Evolutionary conservation across 1,140 invertebrate species (phyloP).

Genomic region (Achatina immaculata): DNA sequence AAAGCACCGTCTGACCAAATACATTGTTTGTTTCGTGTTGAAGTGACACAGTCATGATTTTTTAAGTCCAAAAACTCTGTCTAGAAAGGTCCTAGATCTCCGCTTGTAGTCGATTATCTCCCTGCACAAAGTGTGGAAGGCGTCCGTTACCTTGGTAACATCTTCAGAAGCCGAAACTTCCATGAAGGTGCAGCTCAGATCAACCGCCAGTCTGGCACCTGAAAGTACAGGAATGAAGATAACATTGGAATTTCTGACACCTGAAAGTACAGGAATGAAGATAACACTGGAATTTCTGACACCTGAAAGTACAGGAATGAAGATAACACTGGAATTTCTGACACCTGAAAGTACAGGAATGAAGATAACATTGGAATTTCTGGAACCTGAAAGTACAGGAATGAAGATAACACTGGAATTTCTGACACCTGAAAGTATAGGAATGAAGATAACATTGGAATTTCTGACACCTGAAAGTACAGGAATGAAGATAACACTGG

Average conservation of each 20-base stretch:
- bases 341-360: too few species aligned
- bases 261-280: too few species aligned
- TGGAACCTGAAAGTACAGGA: too few species aligned
- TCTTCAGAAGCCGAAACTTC: constrained; percentile 64
- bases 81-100: constrained; percentile 62
- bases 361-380: too few species aligned
- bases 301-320: too few species aligned
- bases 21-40: background rate
- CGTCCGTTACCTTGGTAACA: constrained; percentile 55
- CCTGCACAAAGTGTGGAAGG: constrained; percentile 56
- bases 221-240: constrained; percentile 8
- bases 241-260: background rate
- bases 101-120: constrained; percentile 61
- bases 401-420: too few species aligned
- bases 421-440: constrained; percentile 44
- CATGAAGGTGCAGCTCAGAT: constrained; percentile 58
- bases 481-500: too few species aligned
- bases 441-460: background rate
- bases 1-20: background rate
- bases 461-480: too few species aligned
- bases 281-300: too few species aligned
- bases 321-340: too few species aligned
- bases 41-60: constrained; percentile 43
- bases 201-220: constrained; percentile 53
- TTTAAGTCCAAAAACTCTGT: constrained; percentile 60